phyloP scores from a whole-genome alignment of 2,888 invertebrate genomes.

The Ectemnius cavifrons region DNA sequence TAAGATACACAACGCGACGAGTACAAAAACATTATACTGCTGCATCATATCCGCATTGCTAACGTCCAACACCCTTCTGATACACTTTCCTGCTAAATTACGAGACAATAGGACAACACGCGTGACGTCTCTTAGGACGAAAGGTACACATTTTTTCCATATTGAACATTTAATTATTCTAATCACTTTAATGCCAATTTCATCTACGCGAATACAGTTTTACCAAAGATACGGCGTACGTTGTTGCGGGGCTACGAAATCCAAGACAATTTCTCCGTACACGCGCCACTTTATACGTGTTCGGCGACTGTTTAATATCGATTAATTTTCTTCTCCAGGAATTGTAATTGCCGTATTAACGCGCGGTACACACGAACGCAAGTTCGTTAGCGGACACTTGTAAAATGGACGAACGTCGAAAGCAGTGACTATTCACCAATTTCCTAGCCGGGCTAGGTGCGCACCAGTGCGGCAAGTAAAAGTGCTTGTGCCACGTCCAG shows the following conservation, averaged over 20 bases:
- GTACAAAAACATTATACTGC: slow-evolving; percentile 51
- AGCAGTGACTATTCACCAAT: slow-evolving; percentile 39
- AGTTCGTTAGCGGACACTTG: too few relatives aligned
- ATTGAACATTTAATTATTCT: background rate
- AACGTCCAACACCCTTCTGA: slow-evolving; percentile 17
- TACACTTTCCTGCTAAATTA: slow-evolving; percentile 14
- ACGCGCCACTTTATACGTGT: too few relatives aligned
- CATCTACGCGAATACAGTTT: too few relatives aligned
- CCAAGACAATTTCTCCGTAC: too few relatives aligned
- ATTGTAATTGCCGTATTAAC: too few relatives aligned
- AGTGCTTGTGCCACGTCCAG: slow-evolving; percentile 8
- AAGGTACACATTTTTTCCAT: background rate
- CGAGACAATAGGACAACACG: slow-evolving; percentile 21
- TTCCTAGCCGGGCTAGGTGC: slow-evolving; percentile 10
- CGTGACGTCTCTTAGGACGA: slow-evolving; percentile 8
- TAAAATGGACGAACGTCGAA: too few relatives aligned
- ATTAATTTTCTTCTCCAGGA: too few relatives aligned
- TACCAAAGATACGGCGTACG: too few relatives aligned
- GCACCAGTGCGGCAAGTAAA: background rate
- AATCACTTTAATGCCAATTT: too few relatives aligned
- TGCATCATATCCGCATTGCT: slow-evolving; percentile 19
- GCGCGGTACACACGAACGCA: too few relatives aligned
- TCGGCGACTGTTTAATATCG: too few relatives aligned
- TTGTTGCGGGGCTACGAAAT: too few relatives aligned
- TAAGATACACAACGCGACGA: slow-evolving; percentile 37